These are phyloP conservation scores for Gortyna flavago DNA, from an alignment of 2,888 invertebrate genomes.

Conservation along the genomic window DNA sequence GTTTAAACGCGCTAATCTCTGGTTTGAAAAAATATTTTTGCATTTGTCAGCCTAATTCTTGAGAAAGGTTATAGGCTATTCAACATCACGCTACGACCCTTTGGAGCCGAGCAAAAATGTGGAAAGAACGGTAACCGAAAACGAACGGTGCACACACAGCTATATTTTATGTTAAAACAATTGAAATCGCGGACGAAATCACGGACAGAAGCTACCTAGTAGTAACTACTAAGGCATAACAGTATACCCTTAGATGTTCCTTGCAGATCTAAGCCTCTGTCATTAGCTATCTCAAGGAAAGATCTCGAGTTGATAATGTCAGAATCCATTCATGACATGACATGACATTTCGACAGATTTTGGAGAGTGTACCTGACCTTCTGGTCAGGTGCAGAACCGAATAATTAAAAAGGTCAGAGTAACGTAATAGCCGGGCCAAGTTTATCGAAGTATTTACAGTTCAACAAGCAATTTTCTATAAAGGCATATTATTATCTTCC, in stretches of 20 bases:
- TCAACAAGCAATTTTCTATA: neutral
- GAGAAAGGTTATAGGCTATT: neutral
- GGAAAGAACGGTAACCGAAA: neutral
- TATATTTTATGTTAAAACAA: no score
- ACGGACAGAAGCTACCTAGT: no score
- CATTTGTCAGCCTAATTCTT: neutral
- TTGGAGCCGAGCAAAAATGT: neutral
- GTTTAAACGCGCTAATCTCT: neutral
- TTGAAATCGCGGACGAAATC: no score
- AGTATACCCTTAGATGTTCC: neutral
- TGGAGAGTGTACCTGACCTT: neutral
- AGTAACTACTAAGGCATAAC: no score
- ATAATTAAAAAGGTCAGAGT: neutral
- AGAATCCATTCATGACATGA: neutral
- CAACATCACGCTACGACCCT: neutral
- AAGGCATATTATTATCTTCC: neutral
- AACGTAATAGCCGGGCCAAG: no score
- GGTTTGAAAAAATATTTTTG: neutral
- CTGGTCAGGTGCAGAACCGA: neutral
- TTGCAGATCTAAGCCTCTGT: constrained; percentile 12
- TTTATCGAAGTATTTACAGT: neutral
- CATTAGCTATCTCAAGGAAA: constrained; percentile 8
- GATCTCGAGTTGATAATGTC: constrained; percentile 8
- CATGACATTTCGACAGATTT: neutral
- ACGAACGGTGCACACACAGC: neutral